Conservation (phyloP, 2,797 vertebrate genomes). For the Microctenopoma stevenorrisi region DNA sequence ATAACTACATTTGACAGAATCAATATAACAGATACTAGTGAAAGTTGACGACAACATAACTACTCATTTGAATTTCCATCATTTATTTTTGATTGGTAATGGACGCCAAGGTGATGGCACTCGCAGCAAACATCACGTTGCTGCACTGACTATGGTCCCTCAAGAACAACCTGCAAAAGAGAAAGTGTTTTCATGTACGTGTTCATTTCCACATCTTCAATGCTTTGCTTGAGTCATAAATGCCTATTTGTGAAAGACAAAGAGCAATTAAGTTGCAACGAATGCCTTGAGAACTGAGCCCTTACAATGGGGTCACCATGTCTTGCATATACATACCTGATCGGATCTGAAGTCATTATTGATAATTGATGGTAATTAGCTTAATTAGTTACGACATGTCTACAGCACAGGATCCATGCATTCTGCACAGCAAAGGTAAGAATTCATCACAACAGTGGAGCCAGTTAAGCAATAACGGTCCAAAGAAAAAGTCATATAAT, state of each 20-base stretch:
- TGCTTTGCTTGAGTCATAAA: conserved; percentile 34
- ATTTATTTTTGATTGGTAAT: conserved; percentile 24
- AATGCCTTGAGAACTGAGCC: conserved; percentile 30
- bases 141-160: conserved; percentile 70
- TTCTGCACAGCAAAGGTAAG: not conserved
- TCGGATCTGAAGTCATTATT: too few relatives aligned
- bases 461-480: too few relatives aligned
- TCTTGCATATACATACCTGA: not conserved
- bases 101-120: conserved; percentile 13
- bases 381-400: not conserved
- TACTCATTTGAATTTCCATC: conserved; percentile 51
- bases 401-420: not conserved
- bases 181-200: conserved; percentile 21
- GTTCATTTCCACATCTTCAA: conserved; percentile 14
- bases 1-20: conserved; percentile 61
- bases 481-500: not conserved
- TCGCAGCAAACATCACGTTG: conserved; percentile 42
- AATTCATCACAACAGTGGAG: not conserved
- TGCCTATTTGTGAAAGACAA: conserved; percentile 16
- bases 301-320: not conserved
- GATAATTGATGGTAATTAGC: too few relatives aligned
- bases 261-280: conserved; percentile 19
- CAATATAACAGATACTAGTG: conserved; percentile 26
- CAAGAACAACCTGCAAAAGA: conserved; percentile 58
- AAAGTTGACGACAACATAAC: conserved; percentile 24